Conservation (phyloP, 2,113 vertebrate species). For the Casuarius casuarius region DNA sequence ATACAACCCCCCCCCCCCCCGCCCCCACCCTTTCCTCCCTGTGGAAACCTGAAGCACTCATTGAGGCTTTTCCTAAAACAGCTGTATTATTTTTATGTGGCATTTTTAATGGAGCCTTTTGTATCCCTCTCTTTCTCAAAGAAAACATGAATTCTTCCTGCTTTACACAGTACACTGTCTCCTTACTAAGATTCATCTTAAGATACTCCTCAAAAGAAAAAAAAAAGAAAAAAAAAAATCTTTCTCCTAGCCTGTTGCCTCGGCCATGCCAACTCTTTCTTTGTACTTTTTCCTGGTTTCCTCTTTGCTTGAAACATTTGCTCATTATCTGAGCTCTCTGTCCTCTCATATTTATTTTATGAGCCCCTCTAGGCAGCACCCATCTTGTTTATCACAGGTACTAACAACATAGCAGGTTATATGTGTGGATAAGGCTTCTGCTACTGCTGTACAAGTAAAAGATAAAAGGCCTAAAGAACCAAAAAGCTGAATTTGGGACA, state of each 20-base stretch:
- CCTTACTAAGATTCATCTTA: background rate
- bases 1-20: accelerated
- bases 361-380: background rate
- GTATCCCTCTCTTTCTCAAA: too few species aligned
- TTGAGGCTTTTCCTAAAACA: background rate
- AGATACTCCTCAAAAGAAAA: background rate
- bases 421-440: background rate
- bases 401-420: background rate
- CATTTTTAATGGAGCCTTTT: background rate
- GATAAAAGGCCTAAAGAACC: background rate
- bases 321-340: background rate
- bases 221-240: too few species aligned
- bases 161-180: background rate
- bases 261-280: background rate
- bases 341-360: accelerated
- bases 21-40: too few species aligned
- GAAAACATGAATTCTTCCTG: accelerated
- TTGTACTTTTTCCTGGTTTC: background rate
- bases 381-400: background rate
- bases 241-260: background rate
- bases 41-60: background rate
- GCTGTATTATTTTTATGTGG: background rate
- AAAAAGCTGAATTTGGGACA: background rate
- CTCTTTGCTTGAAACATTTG: background rate
- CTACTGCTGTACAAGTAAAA: background rate